Percentiles rank a stretch among this genome's conserved stretches.
Evolutionary conservation across 2,888 invertebrate genomes (phyloP).

Genomic region (Helicoverpa assulta): DNA sequence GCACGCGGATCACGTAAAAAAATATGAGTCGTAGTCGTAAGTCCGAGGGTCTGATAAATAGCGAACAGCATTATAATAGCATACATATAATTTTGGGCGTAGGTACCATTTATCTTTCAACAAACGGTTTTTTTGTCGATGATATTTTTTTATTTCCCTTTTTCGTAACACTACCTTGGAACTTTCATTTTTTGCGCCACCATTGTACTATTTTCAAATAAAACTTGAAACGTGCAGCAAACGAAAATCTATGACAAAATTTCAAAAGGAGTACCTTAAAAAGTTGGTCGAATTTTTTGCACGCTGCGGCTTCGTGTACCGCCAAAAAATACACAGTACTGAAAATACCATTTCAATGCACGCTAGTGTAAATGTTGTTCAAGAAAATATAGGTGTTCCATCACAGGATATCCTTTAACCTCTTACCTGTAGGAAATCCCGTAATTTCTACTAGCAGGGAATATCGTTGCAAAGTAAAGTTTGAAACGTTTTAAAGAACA

Average conservation of each 20-base stretch:
- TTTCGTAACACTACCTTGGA: too few species aligned
- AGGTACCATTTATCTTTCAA: neutral
- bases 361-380: neutral
- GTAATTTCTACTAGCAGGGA: neutral
- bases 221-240: neutral
- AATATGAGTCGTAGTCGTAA: constrained; percentile 13
- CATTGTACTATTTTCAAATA: neutral
- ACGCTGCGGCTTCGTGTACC: too few species aligned
- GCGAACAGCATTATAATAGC: neutral
- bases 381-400: constrained; percentile 3
- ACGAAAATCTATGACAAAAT: neutral
- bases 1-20: constrained; percentile 21
- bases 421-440: constrained; percentile 2
- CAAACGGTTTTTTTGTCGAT: neutral
- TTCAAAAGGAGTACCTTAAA: neutral
- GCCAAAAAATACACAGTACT: neutral
- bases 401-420: neutral
- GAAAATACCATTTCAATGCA: neutral
- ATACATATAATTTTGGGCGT: too few species aligned
- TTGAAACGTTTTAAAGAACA: too few species aligned
- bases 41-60: constrained; percentile 1
- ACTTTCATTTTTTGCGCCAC: too few species aligned
- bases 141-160: neutral
- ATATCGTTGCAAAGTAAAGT: constrained; percentile 3
- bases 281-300: too few species aligned